Conservation (phyloP, 2,113 vertebrate genomes). For the Rhadina sibilatrix region DNA sequence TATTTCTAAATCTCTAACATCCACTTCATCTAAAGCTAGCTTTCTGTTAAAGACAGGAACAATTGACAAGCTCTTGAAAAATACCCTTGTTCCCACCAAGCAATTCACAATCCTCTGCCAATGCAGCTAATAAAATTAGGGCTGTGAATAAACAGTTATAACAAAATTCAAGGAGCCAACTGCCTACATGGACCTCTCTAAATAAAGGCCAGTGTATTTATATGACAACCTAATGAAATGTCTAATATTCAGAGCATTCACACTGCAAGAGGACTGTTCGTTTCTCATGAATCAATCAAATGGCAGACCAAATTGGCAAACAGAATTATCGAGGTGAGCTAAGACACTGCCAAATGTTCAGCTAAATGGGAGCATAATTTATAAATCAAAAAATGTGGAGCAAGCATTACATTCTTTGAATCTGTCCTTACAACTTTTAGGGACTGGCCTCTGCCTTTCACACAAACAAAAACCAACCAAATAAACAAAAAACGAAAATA, state of each 20-base stretch:
- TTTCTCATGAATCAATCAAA: not conserved
- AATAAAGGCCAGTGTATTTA: not conserved
- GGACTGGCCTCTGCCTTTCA: not conserved
- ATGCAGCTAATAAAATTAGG: not conserved
- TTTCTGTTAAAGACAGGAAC: constrained; percentile 23
- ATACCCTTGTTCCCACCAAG: not conserved
- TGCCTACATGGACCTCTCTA: not conserved
- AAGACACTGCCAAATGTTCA: not conserved
- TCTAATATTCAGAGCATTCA: not conserved
- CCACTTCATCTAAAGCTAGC: not conserved
- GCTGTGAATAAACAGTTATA: not conserved
- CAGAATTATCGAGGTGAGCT: not conserved
- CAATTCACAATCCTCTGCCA: not conserved
- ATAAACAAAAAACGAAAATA: not conserved
- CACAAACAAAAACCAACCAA: not conserved
- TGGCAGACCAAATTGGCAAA: not conserved
- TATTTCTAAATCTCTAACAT: constrained; percentile 4
- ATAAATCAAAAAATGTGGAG: not conserved
- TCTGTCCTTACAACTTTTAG: not conserved
- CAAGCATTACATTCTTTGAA: not conserved
- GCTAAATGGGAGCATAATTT: not conserved
- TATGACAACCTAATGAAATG: not conserved
- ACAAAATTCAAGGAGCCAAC: not conserved
- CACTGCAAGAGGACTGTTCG: not conserved
- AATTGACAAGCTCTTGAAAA: constrained; percentile 19